phyloP scores from a whole-genome alignment of 1,140 invertebrate species.

The Saccostrea glomerata region DNA sequence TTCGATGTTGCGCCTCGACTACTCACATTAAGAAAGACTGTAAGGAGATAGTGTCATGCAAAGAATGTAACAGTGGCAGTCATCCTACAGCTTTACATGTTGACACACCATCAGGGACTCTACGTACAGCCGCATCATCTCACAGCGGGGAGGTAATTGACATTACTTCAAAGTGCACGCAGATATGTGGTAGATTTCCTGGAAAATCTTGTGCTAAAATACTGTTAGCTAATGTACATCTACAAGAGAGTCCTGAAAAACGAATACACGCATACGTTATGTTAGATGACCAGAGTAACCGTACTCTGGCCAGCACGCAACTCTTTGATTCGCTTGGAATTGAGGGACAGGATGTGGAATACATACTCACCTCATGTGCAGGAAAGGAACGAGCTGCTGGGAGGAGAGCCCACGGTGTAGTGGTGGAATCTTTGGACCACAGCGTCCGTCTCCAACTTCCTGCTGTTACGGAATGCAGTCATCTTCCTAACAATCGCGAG shows the following conservation, averaged over 20 bases:
- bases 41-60: too few relatives aligned
- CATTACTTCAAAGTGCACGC: constrained; percentile 42
- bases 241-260: too few relatives aligned
- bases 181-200: constrained; percentile 49
- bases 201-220: constrained; percentile 60
- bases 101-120: too few relatives aligned
- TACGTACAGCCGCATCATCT: too few relatives aligned
- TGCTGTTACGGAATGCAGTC: constrained; percentile 43
- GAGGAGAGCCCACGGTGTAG: background rate
- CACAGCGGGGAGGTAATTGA: background rate
- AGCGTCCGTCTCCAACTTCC: constrained; percentile 15
- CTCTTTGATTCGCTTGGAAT: constrained; percentile 43
- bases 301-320: constrained; percentile 41
- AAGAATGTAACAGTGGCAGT: too few relatives aligned
- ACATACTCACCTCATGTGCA: constrained; percentile 37
- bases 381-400: constrained; percentile 9
- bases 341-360: background rate
- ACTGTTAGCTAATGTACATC: too few relatives aligned
- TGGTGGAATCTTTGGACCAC: constrained; percentile 48
- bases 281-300: constrained; percentile 56
- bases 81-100: too few relatives aligned
- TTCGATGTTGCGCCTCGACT: constrained; percentile 14
- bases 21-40: background rate
- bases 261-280: constrained; percentile 52
- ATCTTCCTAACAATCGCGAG: constrained; percentile 28